Conservation (phyloP, 2,797 vertebrate genomes). For the Dipus sagitta region DNA sequence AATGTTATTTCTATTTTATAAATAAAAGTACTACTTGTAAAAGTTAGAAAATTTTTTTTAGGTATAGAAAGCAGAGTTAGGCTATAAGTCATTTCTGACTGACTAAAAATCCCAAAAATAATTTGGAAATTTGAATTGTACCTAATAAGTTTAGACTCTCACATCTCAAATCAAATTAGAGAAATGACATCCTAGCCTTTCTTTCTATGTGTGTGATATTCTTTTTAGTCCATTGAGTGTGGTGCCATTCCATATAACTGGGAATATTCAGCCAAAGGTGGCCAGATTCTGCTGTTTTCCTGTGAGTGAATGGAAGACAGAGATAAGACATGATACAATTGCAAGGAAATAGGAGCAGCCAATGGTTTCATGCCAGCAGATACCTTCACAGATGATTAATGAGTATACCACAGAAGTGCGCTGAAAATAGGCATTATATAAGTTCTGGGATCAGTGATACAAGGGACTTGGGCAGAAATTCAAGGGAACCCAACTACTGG, state of each 20-base stretch:
- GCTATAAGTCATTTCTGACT: constrained; percentile 20
- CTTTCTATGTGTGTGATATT: neutral
- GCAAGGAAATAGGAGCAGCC: neutral
- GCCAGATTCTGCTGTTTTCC: neutral
- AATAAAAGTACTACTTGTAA: neutral
- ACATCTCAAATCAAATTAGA: constrained; percentile 42
- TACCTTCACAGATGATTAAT: neutral
- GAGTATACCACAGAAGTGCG: neutral
- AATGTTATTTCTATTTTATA: neutral
- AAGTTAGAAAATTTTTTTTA: neutral
- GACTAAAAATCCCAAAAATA: constrained; percentile 17
- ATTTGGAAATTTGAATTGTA: constrained; percentile 5
- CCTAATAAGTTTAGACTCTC: constrained; percentile 30
- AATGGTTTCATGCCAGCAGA: neutral
- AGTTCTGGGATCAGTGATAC: neutral
- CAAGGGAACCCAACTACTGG: neutral
- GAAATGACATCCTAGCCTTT: neutral
- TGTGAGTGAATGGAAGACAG: neutral
- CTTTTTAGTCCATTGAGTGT: neutral
- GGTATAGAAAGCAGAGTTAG: neutral
- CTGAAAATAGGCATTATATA: neutral
- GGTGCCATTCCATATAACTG: neutral
- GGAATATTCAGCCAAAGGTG: neutral
- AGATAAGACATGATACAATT: neutral
- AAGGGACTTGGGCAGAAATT: neutral